Conservation (phyloP, 2,113 vertebrate species). For the Pollachius pollachius region DNA sequence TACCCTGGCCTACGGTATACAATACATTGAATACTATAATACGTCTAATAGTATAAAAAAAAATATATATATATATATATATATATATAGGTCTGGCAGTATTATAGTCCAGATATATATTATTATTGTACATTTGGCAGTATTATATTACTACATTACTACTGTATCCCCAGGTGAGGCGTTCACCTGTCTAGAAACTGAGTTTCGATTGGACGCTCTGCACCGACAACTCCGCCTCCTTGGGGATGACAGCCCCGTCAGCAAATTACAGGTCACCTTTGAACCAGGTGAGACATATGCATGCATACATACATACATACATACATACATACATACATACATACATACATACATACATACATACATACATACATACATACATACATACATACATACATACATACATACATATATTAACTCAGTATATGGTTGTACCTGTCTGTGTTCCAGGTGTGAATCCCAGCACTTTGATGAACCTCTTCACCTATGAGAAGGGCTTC, state of each 20-base stretch:
- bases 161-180: constrained; percentile 78
- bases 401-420: background rate
- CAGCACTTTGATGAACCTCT: constrained; percentile 96
- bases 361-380: background rate
- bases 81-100: too few relatives aligned
- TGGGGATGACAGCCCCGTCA: constrained; percentile 91
- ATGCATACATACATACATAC: background rate
- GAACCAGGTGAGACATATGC: constrained; percentile 82
- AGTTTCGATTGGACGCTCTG: constrained; percentile 91
- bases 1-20: too few relatives aligned
- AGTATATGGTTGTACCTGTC: background rate
- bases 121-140: too few relatives aligned
- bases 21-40: too few relatives aligned
- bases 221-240: constrained; percentile 93
- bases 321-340: background rate
- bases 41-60: too few relatives aligned
- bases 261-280: constrained; percentile 93
- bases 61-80: too few relatives aligned
- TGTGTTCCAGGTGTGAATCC: constrained; percentile 86
- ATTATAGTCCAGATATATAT: too few relatives aligned
- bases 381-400: background rate
- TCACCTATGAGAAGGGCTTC: constrained; percentile 98
- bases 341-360: background rate
- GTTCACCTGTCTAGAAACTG: constrained; percentile 93
- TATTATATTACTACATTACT: too few relatives aligned